Evolutionary conservation across 2,113 vertebrate species (phyloP), one percentile per base, ranked within the genome.

Genomic region (Tachysurus fulvidraco): DNA sequence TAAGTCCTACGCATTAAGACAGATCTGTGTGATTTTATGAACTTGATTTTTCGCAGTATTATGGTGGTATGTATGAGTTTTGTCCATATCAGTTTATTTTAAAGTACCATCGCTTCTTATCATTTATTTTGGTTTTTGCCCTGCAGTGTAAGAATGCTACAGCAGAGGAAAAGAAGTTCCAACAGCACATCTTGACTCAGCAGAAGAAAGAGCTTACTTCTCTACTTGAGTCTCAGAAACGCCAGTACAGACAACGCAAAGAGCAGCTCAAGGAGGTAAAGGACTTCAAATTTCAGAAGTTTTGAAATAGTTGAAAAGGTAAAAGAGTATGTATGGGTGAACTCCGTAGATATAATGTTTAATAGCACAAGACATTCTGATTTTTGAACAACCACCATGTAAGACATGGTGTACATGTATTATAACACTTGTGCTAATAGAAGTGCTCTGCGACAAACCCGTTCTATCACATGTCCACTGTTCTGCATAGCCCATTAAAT

Each of bases 211-310:
- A 98, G 90, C 86, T 97, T 86, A 96, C 96, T 0, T 91, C 94
- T 87, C 91, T 97, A 80, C 91, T 97, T 46, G 97, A 98, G 88
- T 95, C 96, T 0, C 97, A 98, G 91, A 97, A 97, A 88, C 93
- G 97, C 2, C 96, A 97, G 89, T 98, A 98, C 87, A 95, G 97
- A 46, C 95, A 97, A 65, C 95, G 97, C 86, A 98, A 98, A 88
- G 97, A 97, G 85, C 97, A 98, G 88, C 95, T 98, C 14, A 98
- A 98, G 93, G 97, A 97, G 96, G 97, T 98, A 80, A 0, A 52
- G 28, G 12, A 23, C 67, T 28, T 28, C 25, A 54, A 54, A 77
- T 54, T 9, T 0, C 28, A 41, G 55, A 30, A 23, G 28, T 59
- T 30, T 57, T 2, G 2, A 36, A 36, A 36, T 36, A 6, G 54